Conservation (phyloP, 2,888 invertebrate genomes). For the Tetranychus truncatus region DNA sequence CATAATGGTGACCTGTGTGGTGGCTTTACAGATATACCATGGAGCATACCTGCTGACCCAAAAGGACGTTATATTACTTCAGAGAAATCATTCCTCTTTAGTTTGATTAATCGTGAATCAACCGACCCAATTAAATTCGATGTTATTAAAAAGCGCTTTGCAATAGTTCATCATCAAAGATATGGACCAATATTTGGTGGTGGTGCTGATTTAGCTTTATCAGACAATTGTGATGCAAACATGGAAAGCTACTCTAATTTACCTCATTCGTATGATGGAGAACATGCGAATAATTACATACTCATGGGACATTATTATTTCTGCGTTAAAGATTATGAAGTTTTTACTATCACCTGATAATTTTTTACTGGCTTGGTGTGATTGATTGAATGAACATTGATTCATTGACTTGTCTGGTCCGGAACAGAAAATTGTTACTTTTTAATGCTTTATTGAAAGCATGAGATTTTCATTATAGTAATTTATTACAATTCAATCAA, state of each 20-base stretch:
- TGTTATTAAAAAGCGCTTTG: conserved; percentile 67
- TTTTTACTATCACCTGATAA: conserved; percentile 45
- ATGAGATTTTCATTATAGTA: too few relatives aligned
- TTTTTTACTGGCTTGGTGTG: not conserved
- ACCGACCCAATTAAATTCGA: conserved; percentile 55
- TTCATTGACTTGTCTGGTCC: too few relatives aligned
- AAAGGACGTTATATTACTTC: conserved; percentile 64
- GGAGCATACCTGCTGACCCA: conserved; percentile 42
- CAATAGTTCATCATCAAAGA: conserved; percentile 70
- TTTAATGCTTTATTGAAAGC: too few relatives aligned
- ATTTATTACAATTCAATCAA: too few relatives aligned
- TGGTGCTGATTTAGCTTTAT: conserved; percentile 69
- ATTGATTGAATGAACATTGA: too few relatives aligned
- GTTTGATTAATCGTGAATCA: conserved; percentile 51
- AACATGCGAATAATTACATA: conserved; percentile 30
- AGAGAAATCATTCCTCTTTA: conserved; percentile 67
- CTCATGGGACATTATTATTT: conserved; percentile 50
- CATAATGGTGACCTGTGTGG: conserved; percentile 63
- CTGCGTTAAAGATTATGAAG: conserved; percentile 72
- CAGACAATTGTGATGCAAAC: conserved; percentile 67
- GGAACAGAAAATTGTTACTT: too few relatives aligned
- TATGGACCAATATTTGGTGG: conserved; percentile 87
- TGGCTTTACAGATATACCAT: conserved; percentile 63
- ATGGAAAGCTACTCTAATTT: conserved; percentile 78
- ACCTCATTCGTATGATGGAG: conserved; percentile 72